A percentile compares a stretch with the other conserved stretches of the same genome.
phyloP scores from a whole-genome alignment of 2,888 invertebrate species.

The Hypomecis punctinalis region DNA sequence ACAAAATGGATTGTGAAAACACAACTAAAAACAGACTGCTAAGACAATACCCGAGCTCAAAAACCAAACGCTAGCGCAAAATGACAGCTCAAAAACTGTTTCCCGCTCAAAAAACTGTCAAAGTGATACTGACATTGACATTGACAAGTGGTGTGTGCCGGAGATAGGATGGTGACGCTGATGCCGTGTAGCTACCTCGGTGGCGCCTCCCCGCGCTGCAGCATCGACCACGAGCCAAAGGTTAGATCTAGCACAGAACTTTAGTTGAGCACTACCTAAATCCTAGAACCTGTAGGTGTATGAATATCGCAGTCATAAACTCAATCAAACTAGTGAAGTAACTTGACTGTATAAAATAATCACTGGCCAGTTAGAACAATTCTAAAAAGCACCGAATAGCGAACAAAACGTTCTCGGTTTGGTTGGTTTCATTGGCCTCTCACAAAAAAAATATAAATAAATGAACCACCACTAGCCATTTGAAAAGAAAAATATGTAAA shows the following conservation, averaged over 20 bases:
- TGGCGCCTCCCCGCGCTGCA: conserved; percentile 84
- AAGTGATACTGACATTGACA: conserved; percentile 70
- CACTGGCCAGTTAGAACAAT: too few relatives aligned
- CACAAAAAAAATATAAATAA: too few relatives aligned
- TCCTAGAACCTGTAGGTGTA: conserved; percentile 26
- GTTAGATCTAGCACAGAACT: conserved; percentile 59
- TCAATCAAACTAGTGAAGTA: too few relatives aligned
- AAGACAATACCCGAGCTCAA: conserved; percentile 54
- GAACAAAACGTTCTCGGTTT: too few relatives aligned
- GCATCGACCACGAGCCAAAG: conserved; percentile 82
- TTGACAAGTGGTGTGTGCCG: conserved; percentile 62
- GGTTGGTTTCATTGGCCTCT: too few relatives aligned
- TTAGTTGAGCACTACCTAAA: conserved; percentile 31
- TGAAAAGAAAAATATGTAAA: too few relatives aligned
- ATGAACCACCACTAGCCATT: too few relatives aligned
- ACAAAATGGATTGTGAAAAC: conserved; percentile 60
- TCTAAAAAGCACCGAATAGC: too few relatives aligned
- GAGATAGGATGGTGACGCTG: conserved; percentile 86
- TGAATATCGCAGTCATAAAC: not conserved
- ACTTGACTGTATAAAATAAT: too few relatives aligned
- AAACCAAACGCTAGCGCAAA: conserved; percentile 64
- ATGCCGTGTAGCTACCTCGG: conserved; percentile 88
- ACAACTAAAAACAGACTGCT: conserved; percentile 48
- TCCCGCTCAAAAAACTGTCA: conserved; percentile 74
- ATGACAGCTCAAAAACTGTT: conserved; percentile 71